Conservation (phyloP, 2,797 vertebrate species). For the Salmo trutta region DNA sequence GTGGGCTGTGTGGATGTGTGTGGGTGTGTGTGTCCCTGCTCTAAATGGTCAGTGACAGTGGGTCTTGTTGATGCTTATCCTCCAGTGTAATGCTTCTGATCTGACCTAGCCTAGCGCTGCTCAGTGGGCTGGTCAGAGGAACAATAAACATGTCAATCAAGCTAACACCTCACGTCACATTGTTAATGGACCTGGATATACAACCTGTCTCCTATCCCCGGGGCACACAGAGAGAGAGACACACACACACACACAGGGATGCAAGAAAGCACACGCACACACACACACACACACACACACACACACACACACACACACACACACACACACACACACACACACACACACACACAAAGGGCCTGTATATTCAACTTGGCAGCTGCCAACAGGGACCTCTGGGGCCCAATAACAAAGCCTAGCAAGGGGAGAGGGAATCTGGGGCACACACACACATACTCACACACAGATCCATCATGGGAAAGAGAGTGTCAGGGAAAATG, state of each 20-base stretch:
- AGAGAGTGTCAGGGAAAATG: no score
- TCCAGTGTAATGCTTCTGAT: conserved; percentile 57
- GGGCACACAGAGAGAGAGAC: background rate
- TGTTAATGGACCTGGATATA: conserved; percentile 74
- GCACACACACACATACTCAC: background rate
- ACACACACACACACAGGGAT: background rate
- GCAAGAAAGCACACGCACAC: no score
- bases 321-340: no score
- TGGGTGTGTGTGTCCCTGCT: background rate
- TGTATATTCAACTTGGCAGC: no score
- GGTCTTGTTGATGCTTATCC: conserved; percentile 63
- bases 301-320: no score
- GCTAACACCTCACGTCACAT: conserved; percentile 74
- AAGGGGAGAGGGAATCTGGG: no score
- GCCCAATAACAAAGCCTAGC: conserved; percentile 48
- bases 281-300: conserved; percentile 29
- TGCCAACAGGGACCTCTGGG: conserved; percentile 26
- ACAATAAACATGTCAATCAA: conserved; percentile 80
- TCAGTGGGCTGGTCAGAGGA: conserved; percentile 60
- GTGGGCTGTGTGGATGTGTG: background rate
- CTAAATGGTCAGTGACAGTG: conserved; percentile 58
- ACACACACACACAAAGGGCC: no score
- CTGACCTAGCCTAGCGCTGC: background rate
- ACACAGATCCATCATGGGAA: background rate
- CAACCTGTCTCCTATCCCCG: conserved; percentile 53